These are phyloP conservation scores for Epizoanthus rinbou DNA, from an alignment of 92 coral and sea anemone genomes.

Conservation along the genomic window DNA sequence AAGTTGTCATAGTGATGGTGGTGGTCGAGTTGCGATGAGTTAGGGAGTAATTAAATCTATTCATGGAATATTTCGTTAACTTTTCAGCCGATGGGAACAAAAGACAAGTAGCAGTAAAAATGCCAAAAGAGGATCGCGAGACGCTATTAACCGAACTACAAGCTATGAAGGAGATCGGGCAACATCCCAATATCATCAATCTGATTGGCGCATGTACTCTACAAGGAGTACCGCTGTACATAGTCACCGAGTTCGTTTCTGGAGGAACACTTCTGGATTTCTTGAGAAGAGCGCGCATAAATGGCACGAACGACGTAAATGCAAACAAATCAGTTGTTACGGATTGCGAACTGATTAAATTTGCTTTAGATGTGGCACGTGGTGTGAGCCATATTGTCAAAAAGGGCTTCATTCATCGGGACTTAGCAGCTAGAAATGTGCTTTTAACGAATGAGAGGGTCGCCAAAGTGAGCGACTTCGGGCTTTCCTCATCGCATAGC, in stretches of 20 bases:
- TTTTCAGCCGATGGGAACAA: conserved; percentile 5
- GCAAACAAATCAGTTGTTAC: neutral
- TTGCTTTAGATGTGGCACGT: conserved; percentile 18
- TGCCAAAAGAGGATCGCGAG: conserved; percentile 14
- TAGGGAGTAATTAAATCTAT: neutral
- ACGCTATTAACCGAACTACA: conserved; percentile 19
- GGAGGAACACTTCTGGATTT: conserved; percentile 7
- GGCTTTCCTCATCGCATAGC: conserved; percentile 1
- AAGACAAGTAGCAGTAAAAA: conserved; percentile 7
- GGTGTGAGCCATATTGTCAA: conserved; percentile 1
- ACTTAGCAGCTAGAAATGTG: conserved; percentile 29
- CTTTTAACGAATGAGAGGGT: neutral
- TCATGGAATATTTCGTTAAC: neutral
- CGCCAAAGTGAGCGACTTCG: conserved; percentile 30
- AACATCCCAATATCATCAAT: conserved; percentile 12
- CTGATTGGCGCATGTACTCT: conserved; percentile 25
- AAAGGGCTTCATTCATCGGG: conserved; percentile 18
- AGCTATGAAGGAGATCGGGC: neutral
- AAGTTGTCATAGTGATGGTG: no score
- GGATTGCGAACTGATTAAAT: neutral
- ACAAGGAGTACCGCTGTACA: conserved; percentile 20
- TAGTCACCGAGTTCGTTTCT: conserved; percentile 23
- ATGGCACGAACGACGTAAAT: neutral
- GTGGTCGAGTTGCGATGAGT: no score
- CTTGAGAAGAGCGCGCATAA: conserved; percentile 15